A percentile compares a stretch with the other conserved stretches of the same genome.
phyloP scores from a whole-genome alignment of 2,113 vertebrate genomes.

The Rhadina sibilatrix region DNA sequence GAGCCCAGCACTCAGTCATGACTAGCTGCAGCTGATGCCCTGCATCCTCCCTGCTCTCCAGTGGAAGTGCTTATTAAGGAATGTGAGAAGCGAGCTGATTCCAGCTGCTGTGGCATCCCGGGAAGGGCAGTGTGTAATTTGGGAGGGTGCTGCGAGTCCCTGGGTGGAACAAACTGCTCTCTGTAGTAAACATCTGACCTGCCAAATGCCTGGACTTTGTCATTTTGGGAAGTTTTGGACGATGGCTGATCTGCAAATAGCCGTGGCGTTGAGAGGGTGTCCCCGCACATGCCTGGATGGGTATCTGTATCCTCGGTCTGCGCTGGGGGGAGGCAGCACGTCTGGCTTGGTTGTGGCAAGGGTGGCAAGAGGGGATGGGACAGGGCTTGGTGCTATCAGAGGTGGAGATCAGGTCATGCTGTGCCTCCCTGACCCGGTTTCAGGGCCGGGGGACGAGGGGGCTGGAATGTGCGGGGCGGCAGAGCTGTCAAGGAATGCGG shows the following conservation, averaged over 20 bases:
- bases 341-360: neutral
- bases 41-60: neutral
- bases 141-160: constrained; percentile 37
- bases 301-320: neutral
- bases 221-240: constrained; percentile 37
- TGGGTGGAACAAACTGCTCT: neutral
- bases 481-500: constrained; percentile 20
- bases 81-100: constrained; percentile 15
- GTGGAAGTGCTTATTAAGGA: constrained; percentile 54
- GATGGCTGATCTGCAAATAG: neutral
- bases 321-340: accelerated
- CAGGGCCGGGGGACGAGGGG: neutral
- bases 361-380: constrained; percentile 9
- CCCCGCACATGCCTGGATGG: neutral
- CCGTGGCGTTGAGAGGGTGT: neutral
- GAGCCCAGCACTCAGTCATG: neutral
- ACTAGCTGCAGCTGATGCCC: constrained; percentile 20
- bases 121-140: constrained; percentile 49
- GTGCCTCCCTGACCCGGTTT: constrained; percentile 16
- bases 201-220: neutral
- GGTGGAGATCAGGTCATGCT: constrained; percentile 57
- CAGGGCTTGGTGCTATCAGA: constrained; percentile 15
- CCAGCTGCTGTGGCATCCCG: constrained; percentile 37
- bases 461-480: neutral
- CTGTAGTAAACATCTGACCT: constrained; percentile 32